Conservation (phyloP, 2,888 invertebrate genomes). For the Anaspis maculata region DNA sequence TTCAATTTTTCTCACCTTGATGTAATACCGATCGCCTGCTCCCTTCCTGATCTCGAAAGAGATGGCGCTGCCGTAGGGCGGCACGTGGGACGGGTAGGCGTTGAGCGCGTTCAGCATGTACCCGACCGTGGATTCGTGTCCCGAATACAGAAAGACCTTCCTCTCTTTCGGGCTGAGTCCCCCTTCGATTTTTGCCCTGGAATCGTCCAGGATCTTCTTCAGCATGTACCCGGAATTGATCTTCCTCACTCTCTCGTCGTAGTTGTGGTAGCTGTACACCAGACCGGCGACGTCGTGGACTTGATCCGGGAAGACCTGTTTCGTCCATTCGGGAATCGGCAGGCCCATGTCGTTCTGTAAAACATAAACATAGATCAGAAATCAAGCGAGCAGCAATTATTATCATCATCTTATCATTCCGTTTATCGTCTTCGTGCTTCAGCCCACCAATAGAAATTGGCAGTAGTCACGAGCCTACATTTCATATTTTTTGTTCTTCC, state of each 20-base stretch:
- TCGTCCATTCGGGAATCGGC: slow-evolving; percentile 38
- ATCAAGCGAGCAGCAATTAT: background rate
- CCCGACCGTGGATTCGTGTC: slow-evolving; percentile 30
- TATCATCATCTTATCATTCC: too few species aligned
- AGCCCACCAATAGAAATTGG: too few species aligned
- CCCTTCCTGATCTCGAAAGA: slow-evolving; percentile 24
- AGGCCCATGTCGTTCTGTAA: slow-evolving; percentile 28
- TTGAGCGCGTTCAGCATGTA: slow-evolving; percentile 24
- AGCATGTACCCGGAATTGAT: slow-evolving; percentile 38
- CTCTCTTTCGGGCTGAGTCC: slow-evolving; percentile 13
- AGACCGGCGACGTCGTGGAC: slow-evolving; percentile 28
- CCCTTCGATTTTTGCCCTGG: slow-evolving; percentile 18
- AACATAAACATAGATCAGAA: slow-evolving; percentile 1
- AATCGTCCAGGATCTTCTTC: slow-evolving; percentile 26
- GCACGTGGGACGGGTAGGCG: slow-evolving; percentile 19
- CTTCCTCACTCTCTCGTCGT: slow-evolving; percentile 27
- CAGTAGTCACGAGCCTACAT: too few species aligned
- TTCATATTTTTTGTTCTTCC: too few species aligned
- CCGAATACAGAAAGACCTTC: slow-evolving; percentile 29
- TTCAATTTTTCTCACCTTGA: slow-evolving; percentile 22
- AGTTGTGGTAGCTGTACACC: slow-evolving; percentile 37
- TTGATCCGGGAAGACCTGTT: slow-evolving; percentile 32
- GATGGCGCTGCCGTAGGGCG: slow-evolving; percentile 27
- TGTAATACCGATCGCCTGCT: slow-evolving; percentile 16
- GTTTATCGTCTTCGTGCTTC: too few species aligned